Evolutionary conservation across 2,797 vertebrate species (phyloP).

Genomic region (Masticophis lateralis): DNA sequence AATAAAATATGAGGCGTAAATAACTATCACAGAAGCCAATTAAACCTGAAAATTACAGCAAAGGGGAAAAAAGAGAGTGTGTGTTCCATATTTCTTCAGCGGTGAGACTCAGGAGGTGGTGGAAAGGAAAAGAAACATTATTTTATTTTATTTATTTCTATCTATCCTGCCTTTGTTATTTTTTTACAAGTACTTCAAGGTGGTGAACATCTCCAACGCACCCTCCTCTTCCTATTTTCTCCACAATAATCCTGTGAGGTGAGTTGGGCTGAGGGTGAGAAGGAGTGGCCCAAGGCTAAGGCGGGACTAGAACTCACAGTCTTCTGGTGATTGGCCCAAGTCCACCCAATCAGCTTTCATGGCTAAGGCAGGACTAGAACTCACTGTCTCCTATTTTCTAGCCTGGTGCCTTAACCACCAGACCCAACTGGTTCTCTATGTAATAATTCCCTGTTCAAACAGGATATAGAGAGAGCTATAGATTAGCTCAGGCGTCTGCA

Average conservation of each 20-base stretch:
- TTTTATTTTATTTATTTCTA: background rate
- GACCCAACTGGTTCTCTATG: no score
- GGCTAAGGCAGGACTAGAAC: no score
- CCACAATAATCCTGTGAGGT: background rate
- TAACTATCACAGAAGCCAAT: slow-evolving; percentile 31
- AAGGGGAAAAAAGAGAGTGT: background rate
- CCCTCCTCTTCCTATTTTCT: background rate
- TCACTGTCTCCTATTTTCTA: no score
- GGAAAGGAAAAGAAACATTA: background rate
- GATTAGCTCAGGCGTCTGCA: no score
- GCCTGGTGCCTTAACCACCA: no score
- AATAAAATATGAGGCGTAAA: slow-evolving; percentile 43
- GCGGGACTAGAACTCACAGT: background rate
- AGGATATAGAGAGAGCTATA: no score
- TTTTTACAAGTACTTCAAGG: background rate
- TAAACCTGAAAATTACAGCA: slow-evolving; percentile 18
- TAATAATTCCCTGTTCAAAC: background rate
- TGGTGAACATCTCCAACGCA: background rate
- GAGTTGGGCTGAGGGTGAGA: background rate
- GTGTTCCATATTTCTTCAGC: slow-evolving; percentile 1
- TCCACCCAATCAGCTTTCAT: background rate
- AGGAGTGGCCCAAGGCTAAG: background rate
- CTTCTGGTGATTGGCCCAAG: background rate
- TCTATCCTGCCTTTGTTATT: background rate
- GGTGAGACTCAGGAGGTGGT: background rate